A percentile compares a stretch with the other conserved stretches of the same genome.
Evolutionary conservation across 2,113 vertebrate genomes (phyloP).

Genomic region (Pica pica): DNA sequence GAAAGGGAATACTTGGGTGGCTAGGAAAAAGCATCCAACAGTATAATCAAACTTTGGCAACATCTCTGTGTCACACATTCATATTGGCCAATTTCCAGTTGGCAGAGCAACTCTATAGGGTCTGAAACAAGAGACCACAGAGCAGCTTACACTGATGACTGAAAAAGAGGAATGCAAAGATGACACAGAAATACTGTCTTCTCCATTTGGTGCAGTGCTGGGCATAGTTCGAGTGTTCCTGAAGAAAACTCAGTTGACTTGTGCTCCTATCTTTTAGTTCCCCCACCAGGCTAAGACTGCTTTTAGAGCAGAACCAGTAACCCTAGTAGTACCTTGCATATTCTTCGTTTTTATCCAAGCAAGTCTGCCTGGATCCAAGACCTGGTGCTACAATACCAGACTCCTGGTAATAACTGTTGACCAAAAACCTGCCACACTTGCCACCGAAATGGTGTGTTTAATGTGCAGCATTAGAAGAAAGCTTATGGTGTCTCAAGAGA

Average conservation of each 20-base stretch:
- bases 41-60: neutral
- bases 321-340: too few species aligned
- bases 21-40: neutral
- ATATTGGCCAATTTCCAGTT: neutral
- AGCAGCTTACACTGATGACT: neutral
- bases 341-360: neutral
- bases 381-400: neutral
- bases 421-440: neutral
- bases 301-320: neutral
- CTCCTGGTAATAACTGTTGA: neutral
- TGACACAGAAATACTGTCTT: neutral
- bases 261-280: neutral
- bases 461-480: neutral
- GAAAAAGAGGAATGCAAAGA: neutral
- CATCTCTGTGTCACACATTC: neutral
- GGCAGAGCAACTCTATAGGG: neutral
- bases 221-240: neutral
- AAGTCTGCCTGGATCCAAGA: neutral
- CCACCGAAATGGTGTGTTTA: neutral
- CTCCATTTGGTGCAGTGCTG: neutral
- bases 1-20: neutral
- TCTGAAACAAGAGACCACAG: neutral
- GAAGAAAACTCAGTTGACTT: neutral
- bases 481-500: neutral
- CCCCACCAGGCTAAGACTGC: neutral